Percentiles rank a stretch among this genome's conserved stretches.
Evolutionary conservation across 2,888 invertebrate genomes (phyloP).

Genomic region (Biston stratarius): DNA sequence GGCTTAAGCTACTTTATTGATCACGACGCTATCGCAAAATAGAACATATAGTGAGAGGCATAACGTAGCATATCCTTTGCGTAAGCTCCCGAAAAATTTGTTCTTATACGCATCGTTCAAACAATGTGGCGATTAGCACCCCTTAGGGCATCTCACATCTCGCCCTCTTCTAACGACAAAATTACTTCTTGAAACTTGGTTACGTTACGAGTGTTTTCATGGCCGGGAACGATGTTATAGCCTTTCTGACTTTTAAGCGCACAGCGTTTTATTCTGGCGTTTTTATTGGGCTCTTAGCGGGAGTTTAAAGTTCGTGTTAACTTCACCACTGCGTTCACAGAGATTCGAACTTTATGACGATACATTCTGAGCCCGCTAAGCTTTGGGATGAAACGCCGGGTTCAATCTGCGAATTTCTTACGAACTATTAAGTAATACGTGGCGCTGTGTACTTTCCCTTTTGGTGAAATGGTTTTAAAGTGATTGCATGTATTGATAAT

Average conservation of each 20-base stretch:
- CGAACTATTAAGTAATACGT: background rate
- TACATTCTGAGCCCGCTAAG: slow-evolving; percentile 10
- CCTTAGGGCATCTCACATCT: slow-evolving; percentile 61
- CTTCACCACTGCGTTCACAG: slow-evolving; percentile 3
- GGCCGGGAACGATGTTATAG: slow-evolving; percentile 51
- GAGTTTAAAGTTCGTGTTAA: slow-evolving; percentile 19
- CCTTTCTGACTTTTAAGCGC: slow-evolving; percentile 29
- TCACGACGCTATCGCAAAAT: background rate
- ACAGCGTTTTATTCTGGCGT: slow-evolving; percentile 20
- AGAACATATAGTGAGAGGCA: background rate
- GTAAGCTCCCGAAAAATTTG: background rate
- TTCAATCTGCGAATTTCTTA: background rate
- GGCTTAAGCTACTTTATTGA: background rate
- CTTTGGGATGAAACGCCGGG: slow-evolving; percentile 6
- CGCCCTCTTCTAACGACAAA: slow-evolving; percentile 60
- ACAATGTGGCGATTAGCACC: slow-evolving; percentile 73
- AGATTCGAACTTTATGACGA: slow-evolving; percentile 12
- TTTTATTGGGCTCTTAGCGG: slow-evolving; percentile 29
- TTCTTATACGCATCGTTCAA: slow-evolving; percentile 53
- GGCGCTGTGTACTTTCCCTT: background rate
- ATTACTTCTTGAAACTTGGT: slow-evolving; percentile 64
- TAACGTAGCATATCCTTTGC: background rate
- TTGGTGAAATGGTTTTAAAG: background rate
- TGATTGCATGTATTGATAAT: background rate
- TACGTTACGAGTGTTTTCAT: slow-evolving; percentile 64